phyloP scores from a whole-genome alignment of 2,797 vertebrate genomes.

The Pogoniulus pusillus region DNA sequence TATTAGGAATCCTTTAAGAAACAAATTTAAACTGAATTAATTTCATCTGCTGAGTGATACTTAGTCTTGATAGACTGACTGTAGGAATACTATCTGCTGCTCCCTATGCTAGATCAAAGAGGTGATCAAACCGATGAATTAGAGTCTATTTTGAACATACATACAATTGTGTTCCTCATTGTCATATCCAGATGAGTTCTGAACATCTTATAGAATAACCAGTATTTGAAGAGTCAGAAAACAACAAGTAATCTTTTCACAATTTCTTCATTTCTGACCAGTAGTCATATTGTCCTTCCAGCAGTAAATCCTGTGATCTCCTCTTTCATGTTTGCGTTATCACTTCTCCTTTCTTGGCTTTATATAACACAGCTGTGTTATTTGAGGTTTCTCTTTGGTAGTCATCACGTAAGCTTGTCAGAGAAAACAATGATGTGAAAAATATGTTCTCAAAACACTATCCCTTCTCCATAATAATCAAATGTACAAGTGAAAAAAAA shows the following conservation, averaged over 20 bases:
- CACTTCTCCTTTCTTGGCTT: not conserved
- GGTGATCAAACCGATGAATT: not conserved
- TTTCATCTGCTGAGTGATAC: not conserved
- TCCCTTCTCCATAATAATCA: not conserved
- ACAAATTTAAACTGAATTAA: not conserved
- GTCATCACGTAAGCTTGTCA: not conserved
- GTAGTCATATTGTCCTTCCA: not conserved
- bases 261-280: not conserved
- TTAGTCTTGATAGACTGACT: not conserved
- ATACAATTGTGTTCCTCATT: not conserved
- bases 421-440: not conserved
- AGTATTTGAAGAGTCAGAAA: not conserved
- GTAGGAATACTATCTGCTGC: not conserved
- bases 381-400: not conserved
- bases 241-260: not conserved
- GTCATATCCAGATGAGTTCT: not conserved
- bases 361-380: not conserved
- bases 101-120: not conserved
- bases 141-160: not conserved
- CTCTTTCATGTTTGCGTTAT: accelerated
- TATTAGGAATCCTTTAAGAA: not conserved
- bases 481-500: not conserved
- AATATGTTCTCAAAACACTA: not conserved
- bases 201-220: not conserved
- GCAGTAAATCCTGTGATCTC: not conserved